Evolutionary conservation across 2,888 invertebrate genomes (phyloP).

Genomic region (Apotomis turbidana): DNA sequence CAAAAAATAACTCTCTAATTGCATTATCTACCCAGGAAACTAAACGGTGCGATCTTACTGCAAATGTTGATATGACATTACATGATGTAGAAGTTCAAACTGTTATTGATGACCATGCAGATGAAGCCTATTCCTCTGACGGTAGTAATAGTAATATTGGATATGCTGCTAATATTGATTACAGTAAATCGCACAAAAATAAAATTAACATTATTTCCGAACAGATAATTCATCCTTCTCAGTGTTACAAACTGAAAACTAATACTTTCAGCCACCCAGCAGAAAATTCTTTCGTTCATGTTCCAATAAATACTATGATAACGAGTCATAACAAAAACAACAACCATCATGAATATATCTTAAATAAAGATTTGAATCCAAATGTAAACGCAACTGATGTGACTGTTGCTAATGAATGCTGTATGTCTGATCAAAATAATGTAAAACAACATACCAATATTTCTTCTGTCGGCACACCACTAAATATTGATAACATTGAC

Average conservation of each 20-base stretch:
- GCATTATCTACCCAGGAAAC: neutral
- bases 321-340: constrained; percentile 43
- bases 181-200: constrained; percentile 33
- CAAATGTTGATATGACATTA: constrained; percentile 44
- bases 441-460: neutral
- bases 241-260: constrained; percentile 48
- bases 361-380: neutral
- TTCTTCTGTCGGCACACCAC: neutral
- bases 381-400: constrained; percentile 5
- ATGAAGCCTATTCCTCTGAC: constrained; percentile 46
- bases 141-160: constrained; percentile 42
- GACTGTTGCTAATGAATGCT: neutral
- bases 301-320: constrained; percentile 52
- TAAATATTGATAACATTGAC: constrained; percentile 2
- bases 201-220: constrained; percentile 60
- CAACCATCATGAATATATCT: constrained; percentile 14
- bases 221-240: constrained; percentile 53
- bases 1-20: neutral
- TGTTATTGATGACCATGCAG: constrained; percentile 40
- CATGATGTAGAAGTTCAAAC: constrained; percentile 38
- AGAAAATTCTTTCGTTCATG: constrained; percentile 48
- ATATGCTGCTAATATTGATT: constrained; percentile 22
- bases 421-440: constrained; percentile 5
- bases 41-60: neutral
- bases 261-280: constrained; percentile 27